Evolutionary conservation across 2,113 vertebrate species (phyloP), one percentile per base, ranked within the genome.

Genomic region (Hystrix cristata): DNA sequence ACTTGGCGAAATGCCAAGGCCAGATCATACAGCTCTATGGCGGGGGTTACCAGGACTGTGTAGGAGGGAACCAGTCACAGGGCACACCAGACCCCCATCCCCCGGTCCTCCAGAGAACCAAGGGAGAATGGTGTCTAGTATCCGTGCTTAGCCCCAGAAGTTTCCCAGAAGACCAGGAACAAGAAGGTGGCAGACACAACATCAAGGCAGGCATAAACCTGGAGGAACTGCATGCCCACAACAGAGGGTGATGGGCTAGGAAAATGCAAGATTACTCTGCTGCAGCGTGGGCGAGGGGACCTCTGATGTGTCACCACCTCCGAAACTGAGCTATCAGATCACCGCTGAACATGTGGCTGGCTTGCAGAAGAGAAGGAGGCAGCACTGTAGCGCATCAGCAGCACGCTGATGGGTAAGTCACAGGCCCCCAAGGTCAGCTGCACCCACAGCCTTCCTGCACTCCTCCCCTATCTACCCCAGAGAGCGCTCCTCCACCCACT

Each of bases 251-350:
- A 97, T 0, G 98, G 98, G 55, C 98, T 98, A 43, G 98, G 99
- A 76, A 99, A 98, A 94, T 97, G 99, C 12, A 99, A 99, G 98
- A 99, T 99, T 96, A 99, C 98, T 8, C 96, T 99, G 94, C 98
- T 99, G 84, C 97, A 98, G 0, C 98, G 95, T 34, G 97, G 97
- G 25, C 90, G 0, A 74, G 72, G 98, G 98, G 3, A 99, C 99
- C 98, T 98, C 29, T 99, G 83, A 98, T 96, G 38, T 99, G 99
- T 99, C 46, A 14, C 18, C 51, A n/a, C 99, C 1, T 9, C 99
- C 98, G 0, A 98, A 99, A 91, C 98, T 99, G 57, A 99, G 99
- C 48, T 99, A 99, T 93, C 98, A 97, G 0, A 92, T 99, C 97
- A 99, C 99, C 0, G 98, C 98, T 0, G 98, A 99, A 87, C 99